Percentiles rank a stretch among this genome's conserved stretches.
phyloP scores from a whole-genome alignment of 2,113 vertebrate genomes.

The Typhlomys cinereus region DNA sequence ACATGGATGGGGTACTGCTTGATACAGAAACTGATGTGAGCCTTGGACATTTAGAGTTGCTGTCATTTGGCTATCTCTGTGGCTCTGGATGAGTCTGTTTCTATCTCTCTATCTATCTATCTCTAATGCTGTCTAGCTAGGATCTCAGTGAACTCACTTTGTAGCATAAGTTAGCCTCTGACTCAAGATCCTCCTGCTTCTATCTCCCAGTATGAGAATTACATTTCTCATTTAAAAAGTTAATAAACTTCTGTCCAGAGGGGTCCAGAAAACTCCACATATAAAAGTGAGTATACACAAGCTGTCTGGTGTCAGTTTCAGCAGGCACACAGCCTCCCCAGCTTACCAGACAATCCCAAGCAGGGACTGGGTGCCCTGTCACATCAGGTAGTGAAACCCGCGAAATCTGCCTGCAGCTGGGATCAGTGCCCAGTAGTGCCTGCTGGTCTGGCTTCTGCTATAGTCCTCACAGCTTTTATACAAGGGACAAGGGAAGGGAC shows the following conservation, averaged over 20 bases:
- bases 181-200: not conserved
- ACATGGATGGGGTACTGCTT: fast-evolving
- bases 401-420: not conserved
- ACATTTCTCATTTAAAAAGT: not conserved
- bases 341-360: not conserved
- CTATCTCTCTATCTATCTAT: not conserved
- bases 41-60: not conserved
- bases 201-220: not conserved
- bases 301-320: not conserved
- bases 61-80: not conserved
- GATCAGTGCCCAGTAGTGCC: not conserved
- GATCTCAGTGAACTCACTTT: not conserved
- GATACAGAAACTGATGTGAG: not conserved
- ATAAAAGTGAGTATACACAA: not conserved
- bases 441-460: not conserved
- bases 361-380: not conserved
- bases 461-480: not conserved
- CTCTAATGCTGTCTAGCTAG: not conserved
- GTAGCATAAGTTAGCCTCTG: not conserved
- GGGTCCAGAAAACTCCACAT: not conserved
- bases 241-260: not conserved
- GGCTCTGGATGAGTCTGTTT: not conserved
- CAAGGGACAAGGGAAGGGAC: not conserved
- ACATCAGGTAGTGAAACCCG: not conserved
- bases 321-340: fast-evolving